Base-by-base conservation (phyloP, 2,888 invertebrate species). In the Alentia gelatinosa region DNA sequence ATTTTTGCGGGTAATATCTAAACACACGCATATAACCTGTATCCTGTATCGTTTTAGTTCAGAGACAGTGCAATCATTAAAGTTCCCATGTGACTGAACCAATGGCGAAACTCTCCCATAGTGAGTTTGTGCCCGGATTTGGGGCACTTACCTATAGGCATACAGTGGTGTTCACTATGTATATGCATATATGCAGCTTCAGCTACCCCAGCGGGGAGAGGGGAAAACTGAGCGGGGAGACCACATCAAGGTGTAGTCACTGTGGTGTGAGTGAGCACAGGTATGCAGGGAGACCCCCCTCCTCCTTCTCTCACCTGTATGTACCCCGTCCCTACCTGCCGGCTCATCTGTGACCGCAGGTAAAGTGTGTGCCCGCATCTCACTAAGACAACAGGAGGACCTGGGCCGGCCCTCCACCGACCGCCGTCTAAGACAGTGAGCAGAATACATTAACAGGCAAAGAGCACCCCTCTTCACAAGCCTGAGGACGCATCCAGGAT, bases 341-440 rank as follows among this genome's bases (percentile, higher is more conserved):
- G n/a, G 19, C 56, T 12, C 56, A 12, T 56, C 56, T 56, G 56
- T 56, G 56, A 19, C 56, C 56, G n/a, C 23, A 1, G 56, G 56
- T 56, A 56, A n/a, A 12, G 42, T 86, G 86, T 86, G 42, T 42
- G 30, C 86, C 42, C 35, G 19, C n/a, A 42, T 42, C 50, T 47
- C 86, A 86, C 86, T 86, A 86, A 86, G 86, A 86, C 86, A 86
- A 86, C 86, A 86, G 86, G 86, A 15, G 26, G 30, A 33, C 33
- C 74, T 5, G 30, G 30, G 30, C 33, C 74, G 3, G 74, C 26
- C 74, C 26, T 33, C 15, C n/a, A 26, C 19, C 33, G 47, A 39
- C 26, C 7, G 83, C 37, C 4, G 39, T 12, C 83, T 83, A 86
- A 86, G 47, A 47, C 86, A 86, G 9, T 86, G 86, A 47, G 33